Percentiles rank a stretch among this genome's conserved stretches.
phyloP scores from a whole-genome alignment of 2,113 vertebrate species.

The Nyctereutes procyonoides region DNA sequence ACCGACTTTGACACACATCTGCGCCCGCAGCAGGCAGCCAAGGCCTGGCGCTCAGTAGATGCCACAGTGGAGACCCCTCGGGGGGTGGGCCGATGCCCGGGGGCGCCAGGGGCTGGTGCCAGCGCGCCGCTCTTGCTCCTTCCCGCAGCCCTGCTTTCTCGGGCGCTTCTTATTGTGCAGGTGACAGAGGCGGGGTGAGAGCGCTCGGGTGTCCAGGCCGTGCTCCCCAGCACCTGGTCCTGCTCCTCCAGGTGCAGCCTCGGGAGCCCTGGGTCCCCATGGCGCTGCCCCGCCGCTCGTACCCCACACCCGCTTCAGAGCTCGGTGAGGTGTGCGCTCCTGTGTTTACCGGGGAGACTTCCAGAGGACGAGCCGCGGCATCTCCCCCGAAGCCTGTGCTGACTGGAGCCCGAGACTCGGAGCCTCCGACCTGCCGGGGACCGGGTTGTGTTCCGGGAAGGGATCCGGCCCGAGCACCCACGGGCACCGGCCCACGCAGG shows the following conservation, averaged over 20 bases:
- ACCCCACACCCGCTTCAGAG: too few species aligned
- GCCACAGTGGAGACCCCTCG: too few species aligned
- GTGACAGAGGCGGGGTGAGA: neutral
- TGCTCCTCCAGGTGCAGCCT: neutral
- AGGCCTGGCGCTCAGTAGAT: neutral
- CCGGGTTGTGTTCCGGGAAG: neutral
- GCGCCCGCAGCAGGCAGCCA: neutral
- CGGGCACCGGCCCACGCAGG: accelerated
- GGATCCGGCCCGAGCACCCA: neutral
- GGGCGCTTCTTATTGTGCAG: neutral
- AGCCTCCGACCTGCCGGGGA: neutral
- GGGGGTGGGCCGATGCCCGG: too few species aligned
- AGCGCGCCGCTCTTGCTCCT: too few species aligned
- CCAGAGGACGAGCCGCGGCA: neutral
- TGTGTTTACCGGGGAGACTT: neutral
- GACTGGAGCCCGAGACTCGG: neutral
- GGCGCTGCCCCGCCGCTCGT: too few species aligned
- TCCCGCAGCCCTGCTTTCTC: too few species aligned
- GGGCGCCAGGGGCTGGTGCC: too few species aligned
- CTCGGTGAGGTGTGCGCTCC: neutral
- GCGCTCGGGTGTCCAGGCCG: too few species aligned
- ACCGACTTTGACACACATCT: neutral
- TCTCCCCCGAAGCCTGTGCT: neutral
- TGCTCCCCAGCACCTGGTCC: neutral
- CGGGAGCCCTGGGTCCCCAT: neutral